Conservation (phyloP, 2,888 invertebrate genomes). For the Patella ulyssiponensis region DNA sequence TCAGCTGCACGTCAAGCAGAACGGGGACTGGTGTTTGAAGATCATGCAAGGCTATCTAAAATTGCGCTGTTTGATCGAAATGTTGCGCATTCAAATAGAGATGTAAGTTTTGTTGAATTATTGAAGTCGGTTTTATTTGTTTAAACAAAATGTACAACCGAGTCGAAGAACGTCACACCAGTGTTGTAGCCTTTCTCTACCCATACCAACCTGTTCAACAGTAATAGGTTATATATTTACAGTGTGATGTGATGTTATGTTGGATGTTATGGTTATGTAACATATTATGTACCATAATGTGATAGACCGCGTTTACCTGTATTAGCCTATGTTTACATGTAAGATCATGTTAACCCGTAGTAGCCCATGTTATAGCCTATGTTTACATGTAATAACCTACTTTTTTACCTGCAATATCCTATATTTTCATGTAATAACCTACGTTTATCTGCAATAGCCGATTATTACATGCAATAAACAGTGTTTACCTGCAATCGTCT, state of each 20-base stretch:
- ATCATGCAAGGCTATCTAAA: slow-evolving; percentile 32
- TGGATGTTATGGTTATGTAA: no score
- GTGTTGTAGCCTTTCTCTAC: not conserved
- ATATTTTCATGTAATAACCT: no score
- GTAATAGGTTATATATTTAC: not conserved
- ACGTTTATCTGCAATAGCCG: not conserved
- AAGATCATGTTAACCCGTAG: not conserved
- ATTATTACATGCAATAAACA: no score
- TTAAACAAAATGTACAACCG: not conserved
- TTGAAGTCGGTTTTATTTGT: not conserved
- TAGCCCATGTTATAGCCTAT: not conserved
- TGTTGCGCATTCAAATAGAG: slow-evolving; percentile 42
- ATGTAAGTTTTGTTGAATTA: slow-evolving; percentile 27
- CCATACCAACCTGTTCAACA: not conserved
- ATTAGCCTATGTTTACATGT: not conserved
- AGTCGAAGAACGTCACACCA: no score
- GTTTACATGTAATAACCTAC: not conserved
- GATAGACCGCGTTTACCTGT: not conserved
- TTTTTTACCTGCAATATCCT: no score
- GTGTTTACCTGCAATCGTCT: no score
- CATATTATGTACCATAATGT: not conserved
- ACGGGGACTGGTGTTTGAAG: slow-evolving; percentile 21
- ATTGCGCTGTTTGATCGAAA: slow-evolving; percentile 43
- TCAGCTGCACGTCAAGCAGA: slow-evolving; percentile 29
- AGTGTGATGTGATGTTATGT: not conserved